Evolutionary conservation across 2,797 vertebrate genomes (phyloP).

Genomic region (Propithecus perrieri): DNA sequence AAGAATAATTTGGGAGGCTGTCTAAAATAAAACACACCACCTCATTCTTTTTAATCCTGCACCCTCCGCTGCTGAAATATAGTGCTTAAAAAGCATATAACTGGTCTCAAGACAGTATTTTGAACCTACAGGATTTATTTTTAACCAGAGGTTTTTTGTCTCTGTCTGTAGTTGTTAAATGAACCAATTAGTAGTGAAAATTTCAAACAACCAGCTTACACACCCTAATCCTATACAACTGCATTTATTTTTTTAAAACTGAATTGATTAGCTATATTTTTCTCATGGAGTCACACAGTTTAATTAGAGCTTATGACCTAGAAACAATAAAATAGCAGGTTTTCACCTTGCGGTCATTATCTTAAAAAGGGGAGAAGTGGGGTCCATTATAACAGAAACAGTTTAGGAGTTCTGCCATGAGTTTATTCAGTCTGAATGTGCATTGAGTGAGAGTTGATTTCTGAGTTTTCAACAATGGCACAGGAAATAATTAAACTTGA

Average conservation of each 20-base stretch:
- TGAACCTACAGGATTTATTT: background rate
- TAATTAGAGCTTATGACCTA: background rate
- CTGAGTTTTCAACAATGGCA: conserved; percentile 12
- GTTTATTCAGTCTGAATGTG: background rate
- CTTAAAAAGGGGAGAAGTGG: background rate
- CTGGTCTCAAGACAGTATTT: background rate
- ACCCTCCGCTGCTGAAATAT: background rate
- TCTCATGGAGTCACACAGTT: background rate
- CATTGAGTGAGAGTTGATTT: conserved; percentile 31
- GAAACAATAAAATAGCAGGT: background rate
- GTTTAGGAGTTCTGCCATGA: background rate
- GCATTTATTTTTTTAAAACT: background rate
- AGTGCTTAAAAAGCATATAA: background rate
- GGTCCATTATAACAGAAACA: background rate
- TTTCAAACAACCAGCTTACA: background rate
- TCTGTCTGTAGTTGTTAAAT: background rate
- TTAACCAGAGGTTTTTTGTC: background rate
- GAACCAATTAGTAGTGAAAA: background rate
- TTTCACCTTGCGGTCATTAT: background rate
- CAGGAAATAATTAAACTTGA: conserved; percentile 68
- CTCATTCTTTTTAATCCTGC: background rate
- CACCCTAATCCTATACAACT: background rate
- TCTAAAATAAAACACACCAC: background rate
- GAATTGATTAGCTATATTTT: background rate
- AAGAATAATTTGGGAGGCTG: background rate